phyloP scores from a whole-genome alignment of 2,113 vertebrate species.

The Miniopterus natalensis region DNA sequence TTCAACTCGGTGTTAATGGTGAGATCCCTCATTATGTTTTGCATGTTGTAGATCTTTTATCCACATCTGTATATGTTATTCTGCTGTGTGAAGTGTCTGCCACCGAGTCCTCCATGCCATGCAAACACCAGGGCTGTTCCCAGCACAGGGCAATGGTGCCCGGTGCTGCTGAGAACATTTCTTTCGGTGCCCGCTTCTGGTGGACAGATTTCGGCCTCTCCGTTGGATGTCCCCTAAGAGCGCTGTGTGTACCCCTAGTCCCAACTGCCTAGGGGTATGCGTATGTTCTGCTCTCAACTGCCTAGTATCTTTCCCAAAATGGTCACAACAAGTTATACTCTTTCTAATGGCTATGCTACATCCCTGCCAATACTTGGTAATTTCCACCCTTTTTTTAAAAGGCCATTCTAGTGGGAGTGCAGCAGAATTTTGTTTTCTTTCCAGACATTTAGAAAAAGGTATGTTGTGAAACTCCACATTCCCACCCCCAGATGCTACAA shows the following conservation, averaged over 20 bases:
- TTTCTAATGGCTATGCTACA: background rate
- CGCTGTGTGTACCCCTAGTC: fast-evolving
- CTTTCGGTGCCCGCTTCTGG: too few relatives aligned
- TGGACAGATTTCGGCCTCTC: background rate
- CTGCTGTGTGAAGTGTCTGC: too few relatives aligned
- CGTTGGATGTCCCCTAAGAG: background rate
- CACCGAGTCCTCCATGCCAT: fast-evolving
- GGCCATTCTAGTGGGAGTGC: background rate
- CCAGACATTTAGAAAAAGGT: background rate
- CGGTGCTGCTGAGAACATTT: background rate
- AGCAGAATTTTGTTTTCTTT: background rate
- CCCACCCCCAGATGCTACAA: background rate
- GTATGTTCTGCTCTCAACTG: fast-evolving
- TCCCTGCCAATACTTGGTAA: background rate
- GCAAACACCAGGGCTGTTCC: background rate
- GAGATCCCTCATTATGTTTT: background rate
- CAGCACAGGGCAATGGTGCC: background rate
- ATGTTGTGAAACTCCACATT: background rate
- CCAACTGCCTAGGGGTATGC: background rate
- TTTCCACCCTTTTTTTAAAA: background rate
- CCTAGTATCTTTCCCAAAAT: background rate
- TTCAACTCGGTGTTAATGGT: fast-evolving
- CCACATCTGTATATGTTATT: background rate
- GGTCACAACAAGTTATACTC: too few relatives aligned
- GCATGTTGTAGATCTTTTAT: fast-evolving